Conservation (phyloP, 2,113 vertebrate species). For the Meriones unguiculatus region DNA sequence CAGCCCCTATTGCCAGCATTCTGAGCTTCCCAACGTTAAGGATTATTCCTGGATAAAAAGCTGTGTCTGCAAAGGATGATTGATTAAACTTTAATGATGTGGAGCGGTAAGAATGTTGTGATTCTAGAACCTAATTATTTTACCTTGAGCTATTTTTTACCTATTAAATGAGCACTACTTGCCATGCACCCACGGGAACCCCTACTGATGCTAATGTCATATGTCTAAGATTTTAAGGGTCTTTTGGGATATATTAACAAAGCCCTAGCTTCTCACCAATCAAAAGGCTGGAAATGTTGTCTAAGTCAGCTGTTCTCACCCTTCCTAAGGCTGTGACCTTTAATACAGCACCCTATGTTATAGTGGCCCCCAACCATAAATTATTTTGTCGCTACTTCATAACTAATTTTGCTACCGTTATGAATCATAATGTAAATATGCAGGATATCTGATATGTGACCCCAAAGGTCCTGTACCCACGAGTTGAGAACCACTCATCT, state of each 20-base stretch:
- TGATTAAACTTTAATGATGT: background rate
- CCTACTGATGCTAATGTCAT: background rate
- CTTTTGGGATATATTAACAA: background rate
- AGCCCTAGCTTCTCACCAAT: background rate
- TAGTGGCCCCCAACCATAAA: background rate
- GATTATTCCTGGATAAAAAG: background rate
- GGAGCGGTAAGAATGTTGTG: background rate
- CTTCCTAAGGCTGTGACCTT: background rate
- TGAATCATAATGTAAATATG: background rate
- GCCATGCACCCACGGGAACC: background rate
- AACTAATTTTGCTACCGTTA: background rate
- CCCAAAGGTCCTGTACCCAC: no score
- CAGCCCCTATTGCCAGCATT: background rate
- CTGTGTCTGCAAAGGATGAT: background rate
- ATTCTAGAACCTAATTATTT: background rate
- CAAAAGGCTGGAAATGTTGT: background rate
- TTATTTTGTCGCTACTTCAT: background rate
- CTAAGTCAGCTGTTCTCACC: background rate
- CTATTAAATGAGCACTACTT: background rate
- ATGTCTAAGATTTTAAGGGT: background rate
- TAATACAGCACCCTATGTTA: background rate
- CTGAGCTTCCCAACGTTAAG: background rate
- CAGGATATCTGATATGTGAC: background rate
- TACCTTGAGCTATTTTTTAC: background rate
- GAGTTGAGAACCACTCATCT: background rate